Base-by-base conservation (phyloP, 2,113 vertebrate genomes). In the Canis aureus region DNA sequence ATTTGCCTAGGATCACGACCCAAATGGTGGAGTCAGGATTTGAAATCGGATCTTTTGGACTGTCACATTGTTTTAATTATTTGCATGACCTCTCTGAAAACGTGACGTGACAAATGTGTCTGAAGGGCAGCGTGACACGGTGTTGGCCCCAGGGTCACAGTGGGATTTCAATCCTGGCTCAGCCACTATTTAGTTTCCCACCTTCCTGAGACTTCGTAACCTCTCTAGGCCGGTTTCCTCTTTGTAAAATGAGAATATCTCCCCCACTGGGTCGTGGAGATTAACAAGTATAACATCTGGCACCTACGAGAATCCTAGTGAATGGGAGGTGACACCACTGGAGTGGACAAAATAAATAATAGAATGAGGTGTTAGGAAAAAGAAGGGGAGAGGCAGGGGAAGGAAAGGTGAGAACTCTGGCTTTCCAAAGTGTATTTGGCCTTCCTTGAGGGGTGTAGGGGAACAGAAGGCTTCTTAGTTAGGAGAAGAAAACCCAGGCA, bases 261-360 rank as follows among this genome's bases (percentile, higher is more conserved):
- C 49, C 49, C 57, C 66, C 16, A 3, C 9, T 29, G 27, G 11
- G 55, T 51, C 74, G 74, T 57, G 22, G 13, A 32, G 43, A 90
- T 96, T 81, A 83, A 73, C 71, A 59, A 60, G 22, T 35, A 12
- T 49, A 83, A 85, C 12, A 8, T 94, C 81, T 86, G 57, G 62
- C 73, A 82, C 38, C 60, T 49, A 38, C 29, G 5, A 32, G 8
- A 86, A 76, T 85, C 78, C 32, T 53, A 25, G 38, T 17, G 85
- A 89, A 73, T 27, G 49, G 66, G 1, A 59, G 66, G 59, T 73
- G 38, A 86, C 60, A 60, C 60, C 38, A 12, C 22, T 13, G 55
- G 53, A 29, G 8, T 27, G 10, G 86, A 49, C 79, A 69, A 89
- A 96, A 91, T 60, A 95, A 84, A 94, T n/a, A 78, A 80, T 94